Evolutionary conservation across 2,888 invertebrate species (phyloP), one percentile per base, ranked within the genome.

Genomic region (Oasisia sp.): DNA sequence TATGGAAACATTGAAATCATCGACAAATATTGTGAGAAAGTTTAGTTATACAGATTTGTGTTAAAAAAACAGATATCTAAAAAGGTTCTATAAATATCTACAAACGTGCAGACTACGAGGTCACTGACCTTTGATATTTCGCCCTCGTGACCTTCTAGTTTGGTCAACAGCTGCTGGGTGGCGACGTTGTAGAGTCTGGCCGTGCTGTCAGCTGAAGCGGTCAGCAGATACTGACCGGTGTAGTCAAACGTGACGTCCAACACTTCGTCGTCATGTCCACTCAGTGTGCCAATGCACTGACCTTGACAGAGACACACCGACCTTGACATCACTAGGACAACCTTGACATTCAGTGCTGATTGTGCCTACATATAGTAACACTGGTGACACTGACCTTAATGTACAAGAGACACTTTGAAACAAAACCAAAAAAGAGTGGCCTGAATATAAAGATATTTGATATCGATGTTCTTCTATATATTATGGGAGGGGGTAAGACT

Each of bases 181-280:
- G 94, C 94, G 44, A 96, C 95, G 95, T 97, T 97, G 97, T 98
- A 98, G 91, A 98, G 97, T 32, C 97, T 97, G 0, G 98, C 98
- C 0, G 98, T 98, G 92, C 97, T 97, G 95, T 98, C 98, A 94
- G 97, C 97, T 91, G 98, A 98, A 0, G 97, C 97, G 0, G 98
- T 98, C 27, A 98, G 97, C 96, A 98, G 96, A 91, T 97, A 97
- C 94, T 97, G 97, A 0, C 98, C 98, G 0, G 97, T 97, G 96
- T 97, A 97, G 97, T 98, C 98, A 96, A 98, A 98, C 93, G 97
- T 97, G 90, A 98, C 97, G 95, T 98, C 98, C 91, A 98, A 95
- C 32, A 98, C 98, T 97, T 96, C 96, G 94, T 96, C 96, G 0
- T 95, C 95, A 93, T 96, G 96, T 27, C 96, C 96, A 45, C 95